These are phyloP conservation scores for Gasterosteus aculeatus DNA, from an alignment of 2,113 vertebrate genomes.

Conservation along the genomic window DNA sequence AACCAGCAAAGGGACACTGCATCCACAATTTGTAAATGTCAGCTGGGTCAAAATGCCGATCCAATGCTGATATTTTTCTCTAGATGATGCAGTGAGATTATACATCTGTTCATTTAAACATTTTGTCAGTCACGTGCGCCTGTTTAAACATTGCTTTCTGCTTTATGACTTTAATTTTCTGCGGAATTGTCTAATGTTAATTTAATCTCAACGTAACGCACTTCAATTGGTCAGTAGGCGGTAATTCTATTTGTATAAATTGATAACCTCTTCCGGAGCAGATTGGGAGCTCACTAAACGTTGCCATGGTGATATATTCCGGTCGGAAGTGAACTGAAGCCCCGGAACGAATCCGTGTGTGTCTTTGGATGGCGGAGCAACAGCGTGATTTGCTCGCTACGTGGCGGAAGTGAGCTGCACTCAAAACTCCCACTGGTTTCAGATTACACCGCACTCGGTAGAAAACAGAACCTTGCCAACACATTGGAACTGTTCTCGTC, in stretches of 20 bases:
- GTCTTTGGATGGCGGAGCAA: not conserved
- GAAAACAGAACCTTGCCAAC: not conserved
- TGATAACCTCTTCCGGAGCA: too few species aligned
- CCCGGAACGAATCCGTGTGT: too few species aligned
- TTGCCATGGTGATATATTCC: not conserved
- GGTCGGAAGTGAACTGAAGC: not conserved
- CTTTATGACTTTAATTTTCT: not conserved
- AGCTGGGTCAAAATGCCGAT: not conserved
- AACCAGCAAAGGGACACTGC: not conserved
- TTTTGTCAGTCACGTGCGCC: not conserved
- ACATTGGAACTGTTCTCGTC: not conserved
- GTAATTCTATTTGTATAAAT: not conserved
- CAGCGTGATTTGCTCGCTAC: not conserved
- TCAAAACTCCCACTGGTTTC: not conserved
- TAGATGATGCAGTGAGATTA: not conserved
- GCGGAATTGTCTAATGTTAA: not conserved
- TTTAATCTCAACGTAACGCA: not conserved
- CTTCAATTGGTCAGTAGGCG: not conserved
- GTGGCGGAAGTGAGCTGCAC: not conserved
- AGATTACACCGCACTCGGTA: not conserved
- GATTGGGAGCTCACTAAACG: too few species aligned
- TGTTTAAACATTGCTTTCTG: not conserved
- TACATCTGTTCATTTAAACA: not conserved
- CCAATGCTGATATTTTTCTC: not conserved
- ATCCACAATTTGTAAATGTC: not conserved